Evolutionary conservation across 1,140 invertebrate genomes (phyloP), one percentile per base, ranked within the genome.

Genomic region (Araneus ventricosus): DNA sequence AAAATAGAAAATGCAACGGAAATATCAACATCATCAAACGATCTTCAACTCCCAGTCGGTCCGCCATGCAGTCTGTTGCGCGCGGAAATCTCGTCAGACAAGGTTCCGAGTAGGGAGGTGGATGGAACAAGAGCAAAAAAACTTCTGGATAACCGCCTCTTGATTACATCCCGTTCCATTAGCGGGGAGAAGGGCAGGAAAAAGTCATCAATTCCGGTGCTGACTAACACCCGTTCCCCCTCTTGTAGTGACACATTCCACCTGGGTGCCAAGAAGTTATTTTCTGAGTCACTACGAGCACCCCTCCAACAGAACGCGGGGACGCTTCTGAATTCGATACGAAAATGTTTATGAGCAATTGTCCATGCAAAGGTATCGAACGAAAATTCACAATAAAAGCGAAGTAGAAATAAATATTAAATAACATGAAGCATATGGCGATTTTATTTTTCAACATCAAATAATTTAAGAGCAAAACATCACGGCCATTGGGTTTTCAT

Each of bases 241-340:
- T 52, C 79, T 17, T 41, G 22, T 70, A 80, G 41, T 92, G 90
- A 92, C 90, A 92, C 90, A 92, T 86, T 92, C 90, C 80, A 92
- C 90, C 90, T 92, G 90, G 90, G 90, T 92, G 90, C 90, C 82
- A 86, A 86, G 86, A 86, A 92, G 82, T 86, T 80, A 86, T 37
- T 92, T 90, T 39, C 90, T 92, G 90, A 92, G 90, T 92, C 90
- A 92, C 59, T 7, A 75, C 20, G 70, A 37, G 34, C 17, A 20
- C 30, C 70, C 70, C 67, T 17, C 67, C 45, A 52, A 52, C 6
- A 10, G 52, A 22, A 61, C 34, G 24, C 84, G 10, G 5, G n/a
- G 45, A n/a, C 24, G 41, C 39, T 84, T 84, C 22, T 41, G 41
- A n/a, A 84, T 84, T 57, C 24, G 45, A 52, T 52, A 34, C 17